These are phyloP conservation scores for cat (Felis catus) DNA, from an alignment of 2,113 vertebrate species.

Conservation along the genomic window F.catus_Fca126_mat1.0 CM031423.1:63877501-63878000, in stretches of 20 bases:
- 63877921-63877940: conserved; percentile 22
- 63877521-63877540: background rate
- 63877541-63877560: background rate
- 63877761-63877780: background rate
- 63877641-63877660: background rate
- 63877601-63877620: background rate
- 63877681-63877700: background rate
- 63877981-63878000: background rate
- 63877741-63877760: background rate
- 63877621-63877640: background rate
- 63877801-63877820: background rate
- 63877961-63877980: conserved; percentile 23
- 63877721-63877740: background rate
- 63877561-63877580: background rate
- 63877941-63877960: conserved; percentile 12
- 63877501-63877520: background rate
- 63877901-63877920: background rate
- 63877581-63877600: background rate
- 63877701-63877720: background rate
- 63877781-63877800: background rate
- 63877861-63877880: conserved; percentile 14
- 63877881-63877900: background rate
- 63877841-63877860: background rate
- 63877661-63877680: background rate
- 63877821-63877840: conserved; percentile 21